phyloP scores from a whole-genome alignment of 2,113 vertebrate species.

The Mandrillus leucophaeus region DNA sequence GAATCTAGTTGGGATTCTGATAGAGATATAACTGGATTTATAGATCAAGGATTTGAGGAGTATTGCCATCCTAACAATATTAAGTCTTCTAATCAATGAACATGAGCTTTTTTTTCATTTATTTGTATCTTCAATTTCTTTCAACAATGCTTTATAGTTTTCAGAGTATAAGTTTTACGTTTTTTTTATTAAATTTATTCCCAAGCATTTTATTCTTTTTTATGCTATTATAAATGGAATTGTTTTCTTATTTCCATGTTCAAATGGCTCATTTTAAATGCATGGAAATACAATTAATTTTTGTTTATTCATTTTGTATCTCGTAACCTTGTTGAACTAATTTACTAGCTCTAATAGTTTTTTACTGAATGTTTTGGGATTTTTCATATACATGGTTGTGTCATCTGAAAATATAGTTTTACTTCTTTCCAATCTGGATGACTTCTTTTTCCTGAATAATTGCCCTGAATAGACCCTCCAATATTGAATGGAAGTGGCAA shows the following conservation, averaged over 20 bases:
- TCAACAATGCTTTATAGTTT: neutral
- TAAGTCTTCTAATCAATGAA: neutral
- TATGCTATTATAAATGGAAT: neutral
- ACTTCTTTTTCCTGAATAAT: neutral
- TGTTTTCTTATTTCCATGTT: constrained; percentile 35
- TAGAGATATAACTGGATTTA: neutral
- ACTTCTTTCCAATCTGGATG: neutral
- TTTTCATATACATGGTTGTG: neutral
- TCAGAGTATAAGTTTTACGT: neutral
- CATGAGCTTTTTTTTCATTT: neutral
- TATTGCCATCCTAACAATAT: neutral
- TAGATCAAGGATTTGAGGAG: neutral
- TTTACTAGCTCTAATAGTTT: neutral
- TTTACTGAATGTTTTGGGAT: neutral
- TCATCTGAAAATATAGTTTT: neutral
- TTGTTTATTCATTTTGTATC: neutral
- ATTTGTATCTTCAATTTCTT: constrained; percentile 24
- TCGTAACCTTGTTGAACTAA: neutral
- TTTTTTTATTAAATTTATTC: neutral
- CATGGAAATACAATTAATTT: neutral
- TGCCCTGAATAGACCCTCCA: neutral
- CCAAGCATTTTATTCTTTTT: neutral
- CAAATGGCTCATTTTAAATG: neutral
- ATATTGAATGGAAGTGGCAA: neutral
- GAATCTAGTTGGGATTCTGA: neutral